Evolutionary conservation across 2,797 vertebrate species (phyloP).

Genomic region (Threskiornis aethiopicus): DNA sequence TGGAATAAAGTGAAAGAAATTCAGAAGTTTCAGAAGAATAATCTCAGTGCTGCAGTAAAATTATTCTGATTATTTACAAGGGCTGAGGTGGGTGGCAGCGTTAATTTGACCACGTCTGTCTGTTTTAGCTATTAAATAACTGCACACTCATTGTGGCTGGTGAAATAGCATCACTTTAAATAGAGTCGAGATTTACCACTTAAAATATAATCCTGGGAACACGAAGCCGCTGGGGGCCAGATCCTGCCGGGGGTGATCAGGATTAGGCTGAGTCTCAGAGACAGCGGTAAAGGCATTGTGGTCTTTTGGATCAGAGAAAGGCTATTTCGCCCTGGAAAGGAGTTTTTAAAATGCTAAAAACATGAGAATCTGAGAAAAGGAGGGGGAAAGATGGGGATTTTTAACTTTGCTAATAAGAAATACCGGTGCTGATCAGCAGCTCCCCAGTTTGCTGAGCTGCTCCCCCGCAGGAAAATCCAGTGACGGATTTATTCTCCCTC

Average conservation of each 20-base stretch:
- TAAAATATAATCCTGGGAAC: neutral
- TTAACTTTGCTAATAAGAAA: neutral
- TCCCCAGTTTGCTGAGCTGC: neutral
- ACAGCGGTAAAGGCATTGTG: fast-evolving
- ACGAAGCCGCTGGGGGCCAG: neutral
- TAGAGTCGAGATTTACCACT: neutral
- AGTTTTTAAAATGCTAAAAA: neutral
- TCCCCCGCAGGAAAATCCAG: neutral
- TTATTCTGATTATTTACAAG: neutral
- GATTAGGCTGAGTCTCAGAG: neutral
- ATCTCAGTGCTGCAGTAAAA: neutral
- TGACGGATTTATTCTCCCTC: neutral
- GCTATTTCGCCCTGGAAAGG: neutral
- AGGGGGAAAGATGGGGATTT: neutral
- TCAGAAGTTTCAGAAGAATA: neutral
- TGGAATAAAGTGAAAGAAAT: neutral
- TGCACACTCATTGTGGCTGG: neutral
- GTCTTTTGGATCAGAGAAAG: neutral
- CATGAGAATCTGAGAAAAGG: neutral
- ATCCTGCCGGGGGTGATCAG: neutral
- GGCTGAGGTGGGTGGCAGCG: neutral
- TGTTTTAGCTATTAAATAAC: neutral
- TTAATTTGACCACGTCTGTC: neutral
- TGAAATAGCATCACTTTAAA: neutral
- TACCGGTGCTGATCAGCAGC: neutral